Evolutionary conservation across 2,888 invertebrate genomes (phyloP).

Genomic region (Bunonema sp.): DNA sequence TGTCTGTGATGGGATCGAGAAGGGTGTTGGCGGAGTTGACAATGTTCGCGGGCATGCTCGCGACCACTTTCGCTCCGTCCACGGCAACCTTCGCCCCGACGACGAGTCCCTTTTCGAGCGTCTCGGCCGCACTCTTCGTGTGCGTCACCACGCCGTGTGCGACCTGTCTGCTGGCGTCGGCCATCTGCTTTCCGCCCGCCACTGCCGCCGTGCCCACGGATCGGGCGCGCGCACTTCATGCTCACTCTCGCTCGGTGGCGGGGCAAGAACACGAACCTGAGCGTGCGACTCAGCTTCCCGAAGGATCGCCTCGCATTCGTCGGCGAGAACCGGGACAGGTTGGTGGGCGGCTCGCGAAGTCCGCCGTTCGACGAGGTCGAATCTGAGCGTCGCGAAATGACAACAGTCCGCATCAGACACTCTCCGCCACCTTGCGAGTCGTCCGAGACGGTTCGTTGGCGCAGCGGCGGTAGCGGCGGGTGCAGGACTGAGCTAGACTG

Average conservation of each 20-base stretch:
- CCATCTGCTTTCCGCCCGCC: too few relatives aligned
- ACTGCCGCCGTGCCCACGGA: constrained; percentile 33
- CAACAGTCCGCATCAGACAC: constrained; percentile 1
- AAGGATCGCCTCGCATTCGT: constrained; percentile 34
- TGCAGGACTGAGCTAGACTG: too few relatives aligned
- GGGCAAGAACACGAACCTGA: constrained; percentile 21
- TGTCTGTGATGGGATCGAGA: too few relatives aligned
- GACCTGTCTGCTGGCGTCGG: constrained; percentile 38
- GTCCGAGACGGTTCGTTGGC: too few relatives aligned
- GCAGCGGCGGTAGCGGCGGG: too few relatives aligned
- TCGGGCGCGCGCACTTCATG: constrained; percentile 31
- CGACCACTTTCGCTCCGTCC: constrained; percentile 21
- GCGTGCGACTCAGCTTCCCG: constrained; percentile 34
- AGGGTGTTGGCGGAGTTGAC: too few relatives aligned
- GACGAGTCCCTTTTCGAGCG: constrained; percentile 38
- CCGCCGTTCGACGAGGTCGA: too few relatives aligned
- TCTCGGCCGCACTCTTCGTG: constrained; percentile 41
- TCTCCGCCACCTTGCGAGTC: background rate
- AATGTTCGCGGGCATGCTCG: constrained; percentile 59
- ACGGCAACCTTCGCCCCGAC: constrained; percentile 31
- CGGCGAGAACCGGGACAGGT: constrained; percentile 28
- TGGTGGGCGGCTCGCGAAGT: constrained; percentile 20
- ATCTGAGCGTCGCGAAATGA: too few relatives aligned
- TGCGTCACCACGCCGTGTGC: constrained; percentile 42
- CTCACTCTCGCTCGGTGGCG: too few relatives aligned